phyloP scores from a whole-genome alignment of 1,140 invertebrate species.

The Macrobrachium rosenbergii region DNA sequence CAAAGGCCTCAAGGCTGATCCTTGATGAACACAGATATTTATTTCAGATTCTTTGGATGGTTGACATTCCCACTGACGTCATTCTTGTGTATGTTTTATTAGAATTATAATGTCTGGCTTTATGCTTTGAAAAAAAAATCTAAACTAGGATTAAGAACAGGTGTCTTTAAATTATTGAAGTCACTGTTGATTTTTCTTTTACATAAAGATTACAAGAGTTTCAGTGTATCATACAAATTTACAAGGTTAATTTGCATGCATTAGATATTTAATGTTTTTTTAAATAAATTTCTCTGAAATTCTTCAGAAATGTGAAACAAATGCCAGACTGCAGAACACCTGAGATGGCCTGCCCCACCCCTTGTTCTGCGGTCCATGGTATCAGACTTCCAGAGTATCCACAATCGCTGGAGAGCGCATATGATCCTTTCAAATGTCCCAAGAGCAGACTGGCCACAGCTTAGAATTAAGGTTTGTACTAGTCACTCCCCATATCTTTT shows the following conservation, averaged over 20 bases:
- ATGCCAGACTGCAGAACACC: slow-evolving; percentile 81
- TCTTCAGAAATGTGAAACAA: slow-evolving; percentile 70
- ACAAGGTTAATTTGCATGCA: neutral
- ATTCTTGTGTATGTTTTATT: too few species aligned
- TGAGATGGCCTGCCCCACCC: slow-evolving; percentile 86
- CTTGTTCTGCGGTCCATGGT: slow-evolving; percentile 76
- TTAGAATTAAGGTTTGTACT: slow-evolving; percentile 79
- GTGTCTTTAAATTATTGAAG: neutral
- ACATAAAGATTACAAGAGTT: too few species aligned
- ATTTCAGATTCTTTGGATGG: too few species aligned
- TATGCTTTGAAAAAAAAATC: neutral
- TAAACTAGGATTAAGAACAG: neutral
- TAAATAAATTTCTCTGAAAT: neutral
- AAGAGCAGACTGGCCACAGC: slow-evolving; percentile 86
- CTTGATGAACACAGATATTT: too few species aligned
- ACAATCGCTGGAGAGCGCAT: slow-evolving; percentile 86
- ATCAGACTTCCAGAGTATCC: slow-evolving; percentile 76
- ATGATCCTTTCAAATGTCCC: slow-evolving; percentile 88
- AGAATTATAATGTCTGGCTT: too few species aligned
- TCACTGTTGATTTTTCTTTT: too few species aligned
- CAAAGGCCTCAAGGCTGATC: too few species aligned
- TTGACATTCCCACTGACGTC: too few species aligned
- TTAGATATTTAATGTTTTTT: neutral
- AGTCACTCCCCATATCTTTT: too few species aligned
- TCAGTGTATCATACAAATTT: neutral